Evolutionary conservation across 2,888 invertebrate genomes (phyloP), one percentile per base, ranked within the genome.

Genomic region (Palloptera scutellata): DNA sequence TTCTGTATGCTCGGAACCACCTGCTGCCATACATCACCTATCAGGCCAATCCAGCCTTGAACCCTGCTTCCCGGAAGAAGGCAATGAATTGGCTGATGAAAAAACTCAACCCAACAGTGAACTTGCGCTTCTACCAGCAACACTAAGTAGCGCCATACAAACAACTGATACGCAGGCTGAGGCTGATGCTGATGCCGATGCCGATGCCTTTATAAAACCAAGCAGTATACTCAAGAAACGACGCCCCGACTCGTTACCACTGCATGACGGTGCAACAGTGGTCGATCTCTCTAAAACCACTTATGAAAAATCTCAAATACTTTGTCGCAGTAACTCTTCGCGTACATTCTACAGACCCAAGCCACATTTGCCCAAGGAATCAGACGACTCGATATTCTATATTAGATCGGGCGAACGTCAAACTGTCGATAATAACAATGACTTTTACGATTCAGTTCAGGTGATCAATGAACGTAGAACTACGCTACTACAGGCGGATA

Each of bases 31-130:
- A 41, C 82, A 79, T 15, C 79, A 83, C 68, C 72, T 85, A 42
- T 85, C 85, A 1, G 84, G 84, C 4, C 85, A 85, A 70, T 84
- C 85, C 5, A 85, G 85, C 69, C 76, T 85, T 66, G 85, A 85
- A 67, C 85, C 85, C 1, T 82, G 83, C 17, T 75, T 85, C n/a
- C 79, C 81, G 11, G 85, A 85, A 76, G 85, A 85, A 71, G 79
- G 13, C 43, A 63, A 67, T n/a, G 73, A 73, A 41, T 13, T 67
- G 12, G 67, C 73, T 54, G 77, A 79, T 51, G 78, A 78, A 45
- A 73, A 48, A 43, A 13, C 58, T 30, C 59, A 45, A 30, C 17
- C 15, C 2, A 59, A 41, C 41, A 45, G 51, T 8, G 48, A 48
- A 0, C 40, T 57, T 40, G 48, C 61, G n/a, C 30, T 58, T 42